These are phyloP conservation scores for Criorhina ranunculi DNA, from an alignment of 2,888 invertebrate genomes.

Conservation along the genomic window DNA sequence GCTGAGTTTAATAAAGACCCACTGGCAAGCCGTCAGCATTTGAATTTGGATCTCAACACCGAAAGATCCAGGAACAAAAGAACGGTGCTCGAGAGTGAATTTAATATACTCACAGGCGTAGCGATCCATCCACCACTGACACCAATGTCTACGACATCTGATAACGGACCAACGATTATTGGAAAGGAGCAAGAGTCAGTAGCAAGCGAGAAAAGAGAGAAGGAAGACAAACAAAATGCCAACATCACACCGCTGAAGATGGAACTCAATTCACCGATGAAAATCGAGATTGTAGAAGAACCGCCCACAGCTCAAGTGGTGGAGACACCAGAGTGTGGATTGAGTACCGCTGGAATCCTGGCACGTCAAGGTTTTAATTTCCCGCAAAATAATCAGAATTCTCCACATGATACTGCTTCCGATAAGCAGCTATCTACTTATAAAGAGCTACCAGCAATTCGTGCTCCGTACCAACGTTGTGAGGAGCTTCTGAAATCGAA, in stretches of 20 bases:
- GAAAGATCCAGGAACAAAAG: constrained; percentile 79
- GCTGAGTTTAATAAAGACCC: constrained; percentile 78
- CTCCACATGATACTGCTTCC: constrained; percentile 36
- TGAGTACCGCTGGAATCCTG: constrained; percentile 80
- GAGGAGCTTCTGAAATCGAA: constrained; percentile 79
- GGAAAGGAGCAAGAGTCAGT: constrained; percentile 27
- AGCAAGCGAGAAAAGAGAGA: constrained; percentile 41
- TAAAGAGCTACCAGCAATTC: constrained; percentile 20
- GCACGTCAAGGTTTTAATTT: constrained; percentile 79
- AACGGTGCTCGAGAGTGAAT: constrained; percentile 80
- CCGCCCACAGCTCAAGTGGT: constrained; percentile 59
- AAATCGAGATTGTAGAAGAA: constrained; percentile 25
- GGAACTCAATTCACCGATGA: constrained; percentile 25
- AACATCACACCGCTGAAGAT: constrained; percentile 40
- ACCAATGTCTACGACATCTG: constrained; percentile 81
- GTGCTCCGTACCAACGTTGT: constrained; percentile 78
- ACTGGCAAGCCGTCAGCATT: constrained; percentile 73
- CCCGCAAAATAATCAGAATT: constrained; percentile 27
- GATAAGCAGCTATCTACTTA: constrained; percentile 42
- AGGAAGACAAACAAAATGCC: constrained; percentile 75
- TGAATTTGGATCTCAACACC: constrained; percentile 79
- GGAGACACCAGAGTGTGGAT: constrained; percentile 79
- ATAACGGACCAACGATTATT: constrained; percentile 63
- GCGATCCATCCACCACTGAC: constrained; percentile 77
- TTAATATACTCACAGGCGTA: constrained; percentile 78